These are phyloP conservation scores for Myrmecophaga tridactyla DNA, from an alignment of 2,113 vertebrate species.

Conservation along the genomic window DNA sequence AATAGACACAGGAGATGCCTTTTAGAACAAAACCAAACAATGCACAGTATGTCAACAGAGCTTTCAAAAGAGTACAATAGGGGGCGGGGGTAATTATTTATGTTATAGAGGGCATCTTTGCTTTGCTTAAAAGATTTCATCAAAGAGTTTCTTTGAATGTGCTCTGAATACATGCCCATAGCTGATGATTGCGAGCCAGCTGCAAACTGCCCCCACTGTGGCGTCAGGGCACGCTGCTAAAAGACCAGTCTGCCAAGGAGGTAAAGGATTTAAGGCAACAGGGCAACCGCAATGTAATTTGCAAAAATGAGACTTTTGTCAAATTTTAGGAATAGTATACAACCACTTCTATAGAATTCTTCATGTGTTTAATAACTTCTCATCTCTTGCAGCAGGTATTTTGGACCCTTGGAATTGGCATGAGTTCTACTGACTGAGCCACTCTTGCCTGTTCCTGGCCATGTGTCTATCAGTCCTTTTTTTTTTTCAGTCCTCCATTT, in stretches of 20 bases:
- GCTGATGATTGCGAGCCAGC: neutral
- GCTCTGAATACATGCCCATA: neutral
- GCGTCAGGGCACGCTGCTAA: neutral
- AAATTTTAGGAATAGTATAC: neutral
- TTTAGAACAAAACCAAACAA: neutral
- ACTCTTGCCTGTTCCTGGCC: neutral
- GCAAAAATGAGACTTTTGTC: neutral
- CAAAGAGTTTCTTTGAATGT: conserved; percentile 35
- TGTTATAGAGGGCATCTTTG: neutral
- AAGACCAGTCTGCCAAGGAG: neutral
- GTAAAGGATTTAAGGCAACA: neutral
- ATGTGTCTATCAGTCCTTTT: too few species aligned
- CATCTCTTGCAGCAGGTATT: neutral
- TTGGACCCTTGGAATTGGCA: neutral
- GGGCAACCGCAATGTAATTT: neutral
- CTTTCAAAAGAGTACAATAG: neutral
- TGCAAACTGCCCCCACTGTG: neutral
- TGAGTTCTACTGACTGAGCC: neutral
- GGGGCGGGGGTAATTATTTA: neutral
- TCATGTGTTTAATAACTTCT: neutral
- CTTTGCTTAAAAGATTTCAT: conserved; percentile 33
- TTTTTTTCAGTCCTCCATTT: neutral
- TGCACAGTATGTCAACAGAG: neutral
- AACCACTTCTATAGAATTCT: neutral
- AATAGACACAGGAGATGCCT: neutral